These are phyloP conservation scores for Onchidella celtica DNA, from an alignment of 2,888 invertebrate genomes.

Conservation along the genomic window DNA sequence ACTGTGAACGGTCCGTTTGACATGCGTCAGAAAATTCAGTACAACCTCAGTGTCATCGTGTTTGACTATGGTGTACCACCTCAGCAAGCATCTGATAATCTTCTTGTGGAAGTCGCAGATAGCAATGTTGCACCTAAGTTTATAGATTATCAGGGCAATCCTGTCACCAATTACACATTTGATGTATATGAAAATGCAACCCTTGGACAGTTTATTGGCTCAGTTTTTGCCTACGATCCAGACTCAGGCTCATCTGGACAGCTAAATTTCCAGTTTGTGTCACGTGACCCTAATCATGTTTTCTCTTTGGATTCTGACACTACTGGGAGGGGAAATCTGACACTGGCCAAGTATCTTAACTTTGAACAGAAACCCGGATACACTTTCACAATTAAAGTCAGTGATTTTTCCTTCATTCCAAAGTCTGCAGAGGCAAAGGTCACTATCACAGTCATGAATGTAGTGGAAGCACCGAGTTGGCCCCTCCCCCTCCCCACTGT, in stretches of 20 bases:
- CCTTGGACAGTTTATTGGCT: conserved; percentile 45
- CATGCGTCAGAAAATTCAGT: conserved; percentile 37
- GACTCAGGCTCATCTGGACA: conserved; percentile 56
- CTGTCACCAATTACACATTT: conserved; percentile 37
- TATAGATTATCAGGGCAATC: conserved; percentile 9
- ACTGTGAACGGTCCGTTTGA: conserved; percentile 51
- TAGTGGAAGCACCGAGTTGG: conserved; percentile 56
- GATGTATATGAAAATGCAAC: conserved; percentile 47
- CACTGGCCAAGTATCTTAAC: conserved; percentile 36
- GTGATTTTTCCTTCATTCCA: conserved; percentile 50
- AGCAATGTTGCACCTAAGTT: conserved; percentile 55
- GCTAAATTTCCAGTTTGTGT: background rate
- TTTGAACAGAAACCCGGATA: conserved; percentile 36
- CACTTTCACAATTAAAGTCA: conserved; percentile 41
- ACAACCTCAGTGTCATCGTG: conserved; percentile 49
- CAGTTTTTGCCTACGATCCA: conserved; percentile 48
- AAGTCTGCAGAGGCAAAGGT: conserved; percentile 43
- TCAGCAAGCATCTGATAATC: conserved; percentile 7
- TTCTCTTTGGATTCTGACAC: conserved; percentile 35
- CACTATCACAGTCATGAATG: conserved; percentile 45
- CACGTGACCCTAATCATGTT: background rate
- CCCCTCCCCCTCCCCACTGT: conserved; percentile 47
- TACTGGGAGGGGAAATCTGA: conserved; percentile 50
- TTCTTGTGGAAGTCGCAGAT: conserved; percentile 49
- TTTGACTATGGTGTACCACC: conserved; percentile 55